Evolutionary conservation across 2,797 vertebrate genomes (phyloP).

Genomic region (Benthosema pterotum): DNA sequence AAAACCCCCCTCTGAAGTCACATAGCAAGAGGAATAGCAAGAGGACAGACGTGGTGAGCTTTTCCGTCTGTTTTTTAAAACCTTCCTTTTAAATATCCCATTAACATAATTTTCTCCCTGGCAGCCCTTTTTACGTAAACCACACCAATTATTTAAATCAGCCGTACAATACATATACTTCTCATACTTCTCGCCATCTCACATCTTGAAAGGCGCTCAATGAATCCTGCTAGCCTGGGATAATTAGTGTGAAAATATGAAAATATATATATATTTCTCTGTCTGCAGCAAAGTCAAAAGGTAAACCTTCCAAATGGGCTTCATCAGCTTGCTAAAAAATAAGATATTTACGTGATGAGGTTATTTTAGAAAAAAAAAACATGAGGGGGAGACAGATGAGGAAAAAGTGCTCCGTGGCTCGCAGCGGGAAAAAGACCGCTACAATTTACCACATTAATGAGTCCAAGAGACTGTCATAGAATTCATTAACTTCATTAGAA

Average conservation of each 20-base stretch:
- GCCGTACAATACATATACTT: conserved; percentile 74
- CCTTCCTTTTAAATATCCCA: conserved; percentile 75
- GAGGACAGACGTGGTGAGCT: conserved; percentile 63
- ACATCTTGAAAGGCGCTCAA: conserved; percentile 66
- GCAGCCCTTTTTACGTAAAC: conserved; percentile 83
- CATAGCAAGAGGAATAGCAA: conserved; percentile 64
- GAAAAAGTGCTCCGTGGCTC: conserved; percentile 39
- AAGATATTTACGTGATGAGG: conserved; percentile 62
- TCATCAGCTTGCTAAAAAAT: conserved; percentile 56
- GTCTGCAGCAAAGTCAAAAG: conserved; percentile 60
- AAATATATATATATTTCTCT: conserved; percentile 3
- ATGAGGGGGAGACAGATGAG: conserved; percentile 45
- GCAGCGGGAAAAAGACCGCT: conserved; percentile 37
- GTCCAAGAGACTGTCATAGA: conserved; percentile 19
- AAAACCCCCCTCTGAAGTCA: conserved; percentile 65
- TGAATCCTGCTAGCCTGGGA: conserved; percentile 60
- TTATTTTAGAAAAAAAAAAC: conserved; percentile 69
- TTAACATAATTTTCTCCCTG: conserved; percentile 81
- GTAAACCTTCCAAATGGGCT: conserved; percentile 52
- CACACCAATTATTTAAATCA: conserved; percentile 84
- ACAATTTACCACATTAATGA: conserved; percentile 48
- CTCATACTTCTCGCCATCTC: conserved; percentile 65
- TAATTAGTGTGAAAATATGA: conserved; percentile 62
- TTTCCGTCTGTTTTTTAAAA: conserved; percentile 68
- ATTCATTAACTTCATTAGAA: neutral